Percentiles rank a stretch among this genome's conserved stretches.
Conservation (phyloP, 2,888 invertebrate species). For the Danaus chrysippus region DNA sequence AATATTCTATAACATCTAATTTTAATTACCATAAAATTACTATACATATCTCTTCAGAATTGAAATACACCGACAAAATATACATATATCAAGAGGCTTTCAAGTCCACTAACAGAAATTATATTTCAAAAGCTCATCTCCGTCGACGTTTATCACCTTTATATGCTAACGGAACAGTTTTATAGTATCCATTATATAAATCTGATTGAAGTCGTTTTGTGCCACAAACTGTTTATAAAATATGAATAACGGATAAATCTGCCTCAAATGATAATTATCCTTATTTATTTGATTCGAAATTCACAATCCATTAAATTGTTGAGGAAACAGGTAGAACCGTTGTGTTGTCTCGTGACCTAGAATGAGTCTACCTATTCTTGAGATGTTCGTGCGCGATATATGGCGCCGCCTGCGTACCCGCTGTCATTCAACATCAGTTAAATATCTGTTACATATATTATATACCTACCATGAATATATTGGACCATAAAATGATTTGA, state of each 20-base stretch:
- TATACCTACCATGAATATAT: slow-evolving; percentile 8
- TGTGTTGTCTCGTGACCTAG: slow-evolving; percentile 58
- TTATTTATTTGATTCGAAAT: slow-evolving; percentile 19
- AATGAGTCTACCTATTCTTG: slow-evolving; percentile 50
- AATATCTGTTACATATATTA: neutral
- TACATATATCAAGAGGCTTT: neutral
- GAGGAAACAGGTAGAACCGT: slow-evolving; percentile 46
- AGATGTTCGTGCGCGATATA: slow-evolving; percentile 50
- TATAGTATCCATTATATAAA: slow-evolving; percentile 18
- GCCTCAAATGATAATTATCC: slow-evolving; percentile 4
- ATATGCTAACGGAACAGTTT: slow-evolving; percentile 15
- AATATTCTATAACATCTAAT: no score
- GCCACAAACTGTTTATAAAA: neutral
- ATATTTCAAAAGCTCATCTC: slow-evolving; percentile 2
- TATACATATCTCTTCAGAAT: no score
- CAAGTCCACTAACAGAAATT: neutral
- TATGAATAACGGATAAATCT: slow-evolving; percentile 2
- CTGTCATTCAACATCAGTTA: slow-evolving; percentile 12
- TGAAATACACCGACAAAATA: neutral
- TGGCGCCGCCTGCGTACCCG: slow-evolving; percentile 23
- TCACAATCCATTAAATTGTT: slow-evolving; percentile 27
- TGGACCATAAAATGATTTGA: neutral
- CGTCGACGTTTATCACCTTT: slow-evolving; percentile 8
- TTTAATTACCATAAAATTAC: no score
- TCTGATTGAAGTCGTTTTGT: slow-evolving; percentile 1